These are phyloP conservation scores for Phaenicophaeus curvirostris DNA, from an alignment of 2,797 vertebrate genomes.

Conservation along the genomic window DNA sequence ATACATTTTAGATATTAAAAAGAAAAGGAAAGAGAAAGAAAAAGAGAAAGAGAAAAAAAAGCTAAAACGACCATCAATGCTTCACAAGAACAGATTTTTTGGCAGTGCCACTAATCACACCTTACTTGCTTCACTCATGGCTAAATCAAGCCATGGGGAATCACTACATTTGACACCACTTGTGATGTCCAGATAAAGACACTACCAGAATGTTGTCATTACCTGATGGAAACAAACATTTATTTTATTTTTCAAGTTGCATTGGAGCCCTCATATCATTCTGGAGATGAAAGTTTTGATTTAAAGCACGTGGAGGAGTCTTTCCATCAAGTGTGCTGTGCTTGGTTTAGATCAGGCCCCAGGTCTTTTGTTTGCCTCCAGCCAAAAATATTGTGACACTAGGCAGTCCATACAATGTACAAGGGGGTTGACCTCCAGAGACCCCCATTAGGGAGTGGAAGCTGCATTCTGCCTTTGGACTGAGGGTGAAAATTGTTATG, in stretches of 20 bases:
- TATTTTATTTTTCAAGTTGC: neutral
- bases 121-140: neutral
- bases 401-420: neutral
- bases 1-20: no score
- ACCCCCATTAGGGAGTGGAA: neutral
- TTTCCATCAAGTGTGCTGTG: neutral
- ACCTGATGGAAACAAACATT: neutral
- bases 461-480: neutral
- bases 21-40: rapidly evolving
- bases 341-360: neutral
- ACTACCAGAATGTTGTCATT: neutral
- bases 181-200: neutral
- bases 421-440: neutral
- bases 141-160: neutral
- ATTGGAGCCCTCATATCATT: neutral
- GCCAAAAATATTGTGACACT: neutral
- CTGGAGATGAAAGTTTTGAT: neutral
- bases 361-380: rapidly evolving
- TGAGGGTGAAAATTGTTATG: neutral
- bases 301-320: neutral
- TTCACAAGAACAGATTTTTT: neutral
- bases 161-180: neutral
- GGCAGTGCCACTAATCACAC: neutral
- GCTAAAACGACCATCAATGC: neutral
- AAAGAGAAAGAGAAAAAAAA: no score